Evolutionary conservation across 1,140 invertebrate genomes (phyloP).

Genomic region (Mizuhopecten yessoensis): DNA sequence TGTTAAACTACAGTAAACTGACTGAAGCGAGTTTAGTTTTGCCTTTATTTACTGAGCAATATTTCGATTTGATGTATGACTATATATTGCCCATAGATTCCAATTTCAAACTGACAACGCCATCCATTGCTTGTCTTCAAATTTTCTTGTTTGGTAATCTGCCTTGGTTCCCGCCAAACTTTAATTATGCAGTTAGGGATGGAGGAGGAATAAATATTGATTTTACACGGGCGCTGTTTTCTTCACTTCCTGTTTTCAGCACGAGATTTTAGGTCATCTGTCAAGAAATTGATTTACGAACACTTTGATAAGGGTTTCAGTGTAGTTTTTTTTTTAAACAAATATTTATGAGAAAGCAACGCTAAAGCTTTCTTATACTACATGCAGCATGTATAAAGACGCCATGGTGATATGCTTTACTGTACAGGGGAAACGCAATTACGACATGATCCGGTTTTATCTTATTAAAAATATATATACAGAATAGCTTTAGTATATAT

Average conservation of each 20-base stretch:
- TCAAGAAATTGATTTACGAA: conserved; percentile 8
- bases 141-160: conserved; percentile 8
- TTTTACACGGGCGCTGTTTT: neutral
- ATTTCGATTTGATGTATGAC: neutral
- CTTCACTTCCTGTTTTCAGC: conserved; percentile 4
- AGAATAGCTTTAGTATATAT: too few relatives aligned
- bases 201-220: conserved; percentile 38
- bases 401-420: too few relatives aligned
- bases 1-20: too few relatives aligned
- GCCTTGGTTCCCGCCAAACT: neutral
- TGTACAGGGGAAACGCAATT: too few relatives aligned
- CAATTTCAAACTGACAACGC: conserved; percentile 3
- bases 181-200: conserved; percentile 21
- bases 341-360: neutral
- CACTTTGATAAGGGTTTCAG: conserved; percentile 24
- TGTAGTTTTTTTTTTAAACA: neutral
- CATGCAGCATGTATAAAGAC: neutral
- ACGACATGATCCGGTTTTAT: too few relatives aligned
- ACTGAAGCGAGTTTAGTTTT: too few relatives aligned
- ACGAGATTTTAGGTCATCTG: neutral
- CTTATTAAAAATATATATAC: too few relatives aligned
- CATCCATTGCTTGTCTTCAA: neutral
- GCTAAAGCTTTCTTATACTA: neutral
- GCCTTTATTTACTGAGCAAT: too few relatives aligned
- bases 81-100: neutral